Evolutionary conservation across 2,797 vertebrate species (phyloP).

Genomic region (Kryptolebias ocellatus): DNA sequence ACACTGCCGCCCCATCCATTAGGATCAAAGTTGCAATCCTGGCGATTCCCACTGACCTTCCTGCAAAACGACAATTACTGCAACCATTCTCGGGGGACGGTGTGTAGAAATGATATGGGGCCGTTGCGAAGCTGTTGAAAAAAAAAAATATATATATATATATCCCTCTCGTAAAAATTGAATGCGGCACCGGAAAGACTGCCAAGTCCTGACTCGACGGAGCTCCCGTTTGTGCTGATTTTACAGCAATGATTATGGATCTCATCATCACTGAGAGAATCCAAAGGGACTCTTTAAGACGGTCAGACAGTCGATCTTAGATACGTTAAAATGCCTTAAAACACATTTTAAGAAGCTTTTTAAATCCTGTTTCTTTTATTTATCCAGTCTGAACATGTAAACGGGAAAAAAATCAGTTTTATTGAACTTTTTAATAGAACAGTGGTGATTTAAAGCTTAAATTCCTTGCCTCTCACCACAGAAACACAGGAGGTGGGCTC

Average conservation of each 20-base stretch:
- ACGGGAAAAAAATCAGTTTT: too few species aligned
- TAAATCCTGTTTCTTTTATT: too few species aligned
- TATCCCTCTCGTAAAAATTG: constrained; percentile 49
- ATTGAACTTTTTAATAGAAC: background rate
- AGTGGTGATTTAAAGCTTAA: background rate
- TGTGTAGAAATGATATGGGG: constrained; percentile 66
- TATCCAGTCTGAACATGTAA: too few species aligned
- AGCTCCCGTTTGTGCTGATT: constrained; percentile 31
- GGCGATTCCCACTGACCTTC: constrained; percentile 66
- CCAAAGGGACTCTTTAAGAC: constrained; percentile 11
- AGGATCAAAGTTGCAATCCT: constrained; percentile 64
- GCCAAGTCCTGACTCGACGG: constrained; percentile 58
- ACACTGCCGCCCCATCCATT: constrained; percentile 60
- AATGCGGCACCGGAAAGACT: constrained; percentile 28
- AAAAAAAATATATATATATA: constrained; percentile 11
- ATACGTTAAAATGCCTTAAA: background rate
- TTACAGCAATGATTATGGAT: constrained; percentile 38
- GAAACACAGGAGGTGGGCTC: constrained; percentile 22
- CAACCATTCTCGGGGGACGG: constrained; percentile 51
- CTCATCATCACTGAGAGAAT: constrained; percentile 35
- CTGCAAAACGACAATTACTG: constrained; percentile 66
- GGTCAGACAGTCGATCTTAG: background rate
- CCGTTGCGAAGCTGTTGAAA: constrained; percentile 52
- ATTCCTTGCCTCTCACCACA: constrained; percentile 20
- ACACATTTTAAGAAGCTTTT: too few species aligned